These are phyloP conservation scores for Drosophila maculinotata DNA, from an alignment of 2,888 invertebrate genomes.

Conservation along the genomic window DNA sequence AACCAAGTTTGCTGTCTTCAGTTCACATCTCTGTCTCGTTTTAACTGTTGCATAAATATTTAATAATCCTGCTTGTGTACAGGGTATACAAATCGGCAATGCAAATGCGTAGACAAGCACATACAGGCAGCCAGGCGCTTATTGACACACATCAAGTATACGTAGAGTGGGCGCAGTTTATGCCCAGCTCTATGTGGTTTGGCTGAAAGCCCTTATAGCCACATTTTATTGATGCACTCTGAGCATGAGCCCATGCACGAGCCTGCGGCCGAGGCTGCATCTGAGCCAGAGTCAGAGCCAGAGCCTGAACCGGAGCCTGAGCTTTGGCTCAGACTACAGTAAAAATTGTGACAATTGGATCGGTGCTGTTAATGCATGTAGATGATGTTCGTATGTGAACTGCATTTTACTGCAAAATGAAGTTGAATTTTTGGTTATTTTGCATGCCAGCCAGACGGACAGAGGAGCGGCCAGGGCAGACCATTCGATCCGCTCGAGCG, in stretches of 20 bases:
- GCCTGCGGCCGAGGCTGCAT: slow-evolving; percentile 4
- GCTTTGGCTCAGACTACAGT: slow-evolving; percentile 29
- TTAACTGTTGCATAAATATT: background rate
- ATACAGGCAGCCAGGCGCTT: background rate
- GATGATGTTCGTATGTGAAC: slow-evolving; percentile 33
- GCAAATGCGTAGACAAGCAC: background rate
- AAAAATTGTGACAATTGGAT: slow-evolving; percentile 63
- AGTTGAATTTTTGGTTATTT: slow-evolving; percentile 71
- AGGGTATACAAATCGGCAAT: slow-evolving; percentile 25
- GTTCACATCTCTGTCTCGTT: background rate
- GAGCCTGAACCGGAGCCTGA: slow-evolving; percentile 9
- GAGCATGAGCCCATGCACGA: slow-evolving; percentile 12
- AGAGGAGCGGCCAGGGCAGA: background rate
- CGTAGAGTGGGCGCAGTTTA: slow-evolving; percentile 55
- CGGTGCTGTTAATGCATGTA: slow-evolving; percentile 40
- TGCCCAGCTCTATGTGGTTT: slow-evolving; percentile 29
- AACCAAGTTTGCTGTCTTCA: too few species aligned
- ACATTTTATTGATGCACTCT: slow-evolving; percentile 72
- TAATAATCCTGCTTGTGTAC: background rate
- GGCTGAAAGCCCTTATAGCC: slow-evolving; percentile 56
- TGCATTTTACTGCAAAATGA: slow-evolving; percentile 66
- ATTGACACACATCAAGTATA: slow-evolving; percentile 60
- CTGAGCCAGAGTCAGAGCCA: too few species aligned
- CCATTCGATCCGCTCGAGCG: slow-evolving; percentile 71
- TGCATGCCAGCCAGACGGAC: slow-evolving; percentile 24